These are phyloP conservation scores for Limulus polyphemus DNA, from an alignment of 2,888 invertebrate genomes.

Conservation along the genomic window DNA sequence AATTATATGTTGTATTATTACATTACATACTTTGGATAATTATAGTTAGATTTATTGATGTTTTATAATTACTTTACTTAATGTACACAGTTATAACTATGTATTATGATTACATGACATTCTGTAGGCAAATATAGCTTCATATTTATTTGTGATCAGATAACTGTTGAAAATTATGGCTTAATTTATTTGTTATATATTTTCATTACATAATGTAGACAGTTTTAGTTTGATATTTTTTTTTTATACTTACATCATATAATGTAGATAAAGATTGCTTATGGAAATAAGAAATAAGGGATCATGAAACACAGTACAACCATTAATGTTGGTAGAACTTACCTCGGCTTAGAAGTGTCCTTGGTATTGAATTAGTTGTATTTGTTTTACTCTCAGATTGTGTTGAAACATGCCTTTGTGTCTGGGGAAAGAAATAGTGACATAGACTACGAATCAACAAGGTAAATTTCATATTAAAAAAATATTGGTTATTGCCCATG, in stretches of 20 bases:
- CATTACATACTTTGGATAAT: background rate
- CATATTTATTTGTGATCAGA: no score
- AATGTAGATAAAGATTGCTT: no score
- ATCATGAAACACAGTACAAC: no score
- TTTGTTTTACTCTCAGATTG: constrained; percentile 30
- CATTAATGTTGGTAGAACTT: no score
- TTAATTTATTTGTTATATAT: no score
- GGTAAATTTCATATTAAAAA: constrained; percentile 44
- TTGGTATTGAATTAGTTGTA: no score
- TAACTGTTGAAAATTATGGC: no score
- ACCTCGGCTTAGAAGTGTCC: no score
- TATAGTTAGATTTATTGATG: background rate
- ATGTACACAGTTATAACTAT: background rate
- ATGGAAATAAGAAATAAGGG: no score
- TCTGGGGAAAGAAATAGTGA: constrained; percentile 36
- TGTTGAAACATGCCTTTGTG: constrained; percentile 63
- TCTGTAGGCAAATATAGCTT: no score
- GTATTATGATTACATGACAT: background rate
- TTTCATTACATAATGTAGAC: background rate
- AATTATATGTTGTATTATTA: background rate
- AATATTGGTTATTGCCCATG: no score
- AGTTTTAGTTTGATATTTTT: background rate
- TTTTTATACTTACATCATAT: no score
- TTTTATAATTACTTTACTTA: background rate
- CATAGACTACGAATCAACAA: constrained; percentile 83